phyloP scores from a whole-genome alignment of 2,888 invertebrate species.

The Penaeus monodon region DNA sequence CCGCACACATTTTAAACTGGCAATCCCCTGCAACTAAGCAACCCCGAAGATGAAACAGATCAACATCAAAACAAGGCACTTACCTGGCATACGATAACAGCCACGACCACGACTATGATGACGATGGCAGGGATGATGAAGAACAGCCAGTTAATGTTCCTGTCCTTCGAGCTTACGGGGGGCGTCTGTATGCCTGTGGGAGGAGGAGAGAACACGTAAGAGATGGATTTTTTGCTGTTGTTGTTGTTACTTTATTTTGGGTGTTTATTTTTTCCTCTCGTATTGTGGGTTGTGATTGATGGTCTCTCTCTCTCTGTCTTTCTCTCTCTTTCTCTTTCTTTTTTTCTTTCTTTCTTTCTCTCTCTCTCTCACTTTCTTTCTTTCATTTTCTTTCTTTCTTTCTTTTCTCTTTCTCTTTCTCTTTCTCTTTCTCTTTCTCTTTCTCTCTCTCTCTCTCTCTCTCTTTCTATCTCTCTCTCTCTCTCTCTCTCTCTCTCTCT shows the following conservation, averaged over 20 bases:
- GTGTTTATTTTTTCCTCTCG: neutral
- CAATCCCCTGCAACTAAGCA: too few relatives aligned
- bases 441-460: neutral
- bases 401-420: neutral
- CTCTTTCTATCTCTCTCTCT: too few relatives aligned
- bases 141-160: slow-evolving; percentile 51
- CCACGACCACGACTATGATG: slow-evolving; percentile 42
- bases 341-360: neutral
- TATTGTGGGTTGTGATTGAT: neutral
- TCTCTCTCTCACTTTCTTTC: neutral
- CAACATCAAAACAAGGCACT: neutral
- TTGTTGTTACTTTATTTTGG: too few relatives aligned
- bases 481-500: too few relatives aligned
- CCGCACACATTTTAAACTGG: too few relatives aligned
- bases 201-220: neutral
- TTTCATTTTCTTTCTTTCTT: neutral
- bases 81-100: slow-evolving; percentile 42
- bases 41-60: too few relatives aligned
- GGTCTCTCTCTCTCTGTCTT: neutral
- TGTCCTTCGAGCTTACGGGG: slow-evolving; percentile 34
- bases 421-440: neutral
- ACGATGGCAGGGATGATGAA: slow-evolving; percentile 49
- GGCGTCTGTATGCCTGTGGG: slow-evolving; percentile 4
- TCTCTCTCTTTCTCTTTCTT: neutral
- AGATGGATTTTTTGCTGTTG: too few relatives aligned